A percentile compares a stretch with the other conserved stretches of the same genome.
phyloP scores from a whole-genome alignment of 2,888 invertebrate species.

The Pandemis heparana region DNA sequence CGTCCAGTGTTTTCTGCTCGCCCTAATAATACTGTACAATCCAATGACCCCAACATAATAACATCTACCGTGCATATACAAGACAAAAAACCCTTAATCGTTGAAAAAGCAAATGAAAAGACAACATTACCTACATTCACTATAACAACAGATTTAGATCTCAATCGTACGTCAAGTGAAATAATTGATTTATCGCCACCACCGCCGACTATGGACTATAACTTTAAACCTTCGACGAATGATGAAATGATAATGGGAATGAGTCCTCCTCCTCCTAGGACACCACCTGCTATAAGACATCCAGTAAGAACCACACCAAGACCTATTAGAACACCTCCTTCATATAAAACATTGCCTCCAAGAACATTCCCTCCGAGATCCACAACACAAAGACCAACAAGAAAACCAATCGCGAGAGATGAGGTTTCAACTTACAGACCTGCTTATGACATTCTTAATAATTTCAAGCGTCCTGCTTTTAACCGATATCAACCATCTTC shows the following conservation, averaged over 20 bases:
- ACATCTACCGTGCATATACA: conserved; percentile 79
- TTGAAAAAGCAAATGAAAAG: conserved; percentile 68
- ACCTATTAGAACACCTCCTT: conserved; percentile 69
- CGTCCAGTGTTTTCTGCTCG: conserved; percentile 59
- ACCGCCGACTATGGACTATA: conserved; percentile 77
- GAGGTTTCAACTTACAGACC: conserved; percentile 78
- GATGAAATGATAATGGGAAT: conserved; percentile 85
- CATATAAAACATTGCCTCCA: conserved; percentile 70
- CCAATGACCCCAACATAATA: conserved; percentile 75
- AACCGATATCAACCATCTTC: conserved; percentile 76
- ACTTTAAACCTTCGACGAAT: conserved; percentile 74
- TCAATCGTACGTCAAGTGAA: conserved; percentile 71
- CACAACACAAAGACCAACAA: conserved; percentile 65
- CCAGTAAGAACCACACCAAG: conserved; percentile 67
- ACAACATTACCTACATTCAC: conserved; percentile 69
- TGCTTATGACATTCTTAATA: conserved; percentile 70
- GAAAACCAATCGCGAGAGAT: conserved; percentile 52
- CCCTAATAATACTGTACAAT: conserved; percentile 58
- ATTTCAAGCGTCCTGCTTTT: conserved; percentile 68
- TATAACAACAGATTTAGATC: conserved; percentile 60
- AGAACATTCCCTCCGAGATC: conserved; percentile 68
- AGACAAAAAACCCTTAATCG: conserved; percentile 77
- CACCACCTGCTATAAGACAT: conserved; percentile 60
- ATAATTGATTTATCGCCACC: conserved; percentile 82
- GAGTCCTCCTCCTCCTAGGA: conserved; percentile 81